Evolutionary conservation across 1,140 invertebrate genomes (phyloP).

Genomic region (Drosophila insularis): DNA sequence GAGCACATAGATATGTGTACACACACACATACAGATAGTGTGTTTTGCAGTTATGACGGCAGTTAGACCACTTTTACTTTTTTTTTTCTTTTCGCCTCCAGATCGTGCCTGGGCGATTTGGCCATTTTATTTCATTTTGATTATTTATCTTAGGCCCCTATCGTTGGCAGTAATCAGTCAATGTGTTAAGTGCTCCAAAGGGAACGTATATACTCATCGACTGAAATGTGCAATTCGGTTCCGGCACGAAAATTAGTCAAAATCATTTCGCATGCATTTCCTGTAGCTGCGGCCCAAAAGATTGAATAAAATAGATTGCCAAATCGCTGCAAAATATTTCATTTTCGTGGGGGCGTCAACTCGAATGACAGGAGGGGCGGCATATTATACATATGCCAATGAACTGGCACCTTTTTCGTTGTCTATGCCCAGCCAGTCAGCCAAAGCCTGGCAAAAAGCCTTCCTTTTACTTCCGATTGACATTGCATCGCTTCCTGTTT

Average conservation of each 20-base stretch:
- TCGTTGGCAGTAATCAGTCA: slow-evolving; percentile 21
- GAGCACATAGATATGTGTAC: too few species aligned
- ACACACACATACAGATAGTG: background rate
- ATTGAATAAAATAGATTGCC: slow-evolving; percentile 17
- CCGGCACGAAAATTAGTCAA: slow-evolving; percentile 16
- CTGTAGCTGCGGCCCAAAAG: background rate
- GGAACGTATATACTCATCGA: background rate
- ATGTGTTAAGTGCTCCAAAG: slow-evolving; percentile 14
- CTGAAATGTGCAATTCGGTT: slow-evolving; percentile 3
- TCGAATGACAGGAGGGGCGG: background rate
- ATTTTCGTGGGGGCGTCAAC: background rate
- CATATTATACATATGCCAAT: background rate
- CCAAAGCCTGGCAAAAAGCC: background rate
- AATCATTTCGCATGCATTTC: slow-evolving; percentile 11
- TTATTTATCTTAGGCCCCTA: slow-evolving; percentile 9
- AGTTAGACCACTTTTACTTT: slow-evolving; percentile 28
- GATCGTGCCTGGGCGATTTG: slow-evolving; percentile 13
- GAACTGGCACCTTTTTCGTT: slow-evolving; percentile 14
- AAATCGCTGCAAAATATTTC: background rate
- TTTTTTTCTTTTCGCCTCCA: background rate
- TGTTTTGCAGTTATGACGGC: slow-evolving; percentile 14
- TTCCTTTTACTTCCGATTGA: slow-evolving; percentile 22
- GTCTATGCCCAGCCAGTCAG: background rate
- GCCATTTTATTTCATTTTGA: slow-evolving; percentile 15
- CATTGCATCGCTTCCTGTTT: slow-evolving; percentile 9